Evolutionary conservation across 2,888 invertebrate genomes (phyloP), one percentile per base, ranked within the genome.

Genomic region (Campoplex capitator): DNA sequence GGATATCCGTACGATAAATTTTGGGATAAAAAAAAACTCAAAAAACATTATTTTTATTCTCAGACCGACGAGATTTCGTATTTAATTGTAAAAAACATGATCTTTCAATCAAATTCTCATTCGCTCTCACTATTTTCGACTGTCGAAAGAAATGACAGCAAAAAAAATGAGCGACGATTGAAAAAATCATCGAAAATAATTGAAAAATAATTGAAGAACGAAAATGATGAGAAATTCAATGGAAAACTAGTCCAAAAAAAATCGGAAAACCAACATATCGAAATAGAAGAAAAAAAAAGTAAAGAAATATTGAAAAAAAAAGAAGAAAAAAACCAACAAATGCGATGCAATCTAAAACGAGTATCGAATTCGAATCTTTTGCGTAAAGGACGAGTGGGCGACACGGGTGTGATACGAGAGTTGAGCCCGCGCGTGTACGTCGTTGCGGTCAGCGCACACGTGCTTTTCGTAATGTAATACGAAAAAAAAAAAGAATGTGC

Each of bases 361-460:
- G 71, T 75, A 82, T 82, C 82, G 56, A 74, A 74, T 82, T 75
- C 67, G 65, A 68, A 82, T 82, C 67, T 54, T 11, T 67, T 54
- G 74, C 67, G 42, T 75, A 82, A 73, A 73, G 65, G 58, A 35
- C 74, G 74, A 74, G 81, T 65, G 81, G 81, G 73, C 74, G 67
- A 75, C 51, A 68, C 51, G 32, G 35, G 67, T 42, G 68, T 67
- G 75, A 75, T 74, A 71, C 45, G 71, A 68, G 35, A 68, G 35
- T 62, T 18, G 38, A 73, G 73, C 16, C 28, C 65, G 73, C 16
- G 18, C 65, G 35, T 32, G 73, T 38, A 71, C 71, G 74, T 56
- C 76, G 76, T 73, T 83, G 82, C 58, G 81, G 81, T 82, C 81
- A 67, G 67, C 56, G 65, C 67, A 82, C 81, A 82, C 74, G 74